These are phyloP conservation scores for Epinotia bilunana DNA, from an alignment of 2,888 invertebrate genomes.

Conservation along the genomic window DNA sequence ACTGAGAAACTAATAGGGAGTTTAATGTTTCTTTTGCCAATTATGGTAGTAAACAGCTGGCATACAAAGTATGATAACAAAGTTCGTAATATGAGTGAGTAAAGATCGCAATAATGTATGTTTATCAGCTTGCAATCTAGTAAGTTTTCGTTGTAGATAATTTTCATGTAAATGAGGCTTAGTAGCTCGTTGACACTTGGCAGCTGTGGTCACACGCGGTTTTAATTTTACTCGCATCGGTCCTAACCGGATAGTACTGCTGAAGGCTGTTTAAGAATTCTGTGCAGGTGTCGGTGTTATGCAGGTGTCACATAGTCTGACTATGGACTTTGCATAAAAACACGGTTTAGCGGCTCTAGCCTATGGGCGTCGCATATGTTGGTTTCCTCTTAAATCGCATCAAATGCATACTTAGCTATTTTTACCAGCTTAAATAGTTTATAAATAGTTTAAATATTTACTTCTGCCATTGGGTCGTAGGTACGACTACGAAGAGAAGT, in stretches of 20 bases:
- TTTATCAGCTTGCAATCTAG: slow-evolving; percentile 28
- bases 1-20: not conserved
- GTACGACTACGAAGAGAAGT: too few relatives aligned
- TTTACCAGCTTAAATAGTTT: too few relatives aligned
- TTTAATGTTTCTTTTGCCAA: not conserved
- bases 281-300: slow-evolving; percentile 70
- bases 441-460: too few relatives aligned
- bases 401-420: too few relatives aligned
- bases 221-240: slow-evolving; percentile 17
- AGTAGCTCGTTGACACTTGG: slow-evolving; percentile 1
- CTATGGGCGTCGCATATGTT: too few relatives aligned
- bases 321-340: slow-evolving; percentile 78
- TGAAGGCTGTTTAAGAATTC: slow-evolving; percentile 58
- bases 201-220: slow-evolving; percentile 24
- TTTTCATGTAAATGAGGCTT: slow-evolving; percentile 18
- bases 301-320: slow-evolving; percentile 78
- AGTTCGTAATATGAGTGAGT: slow-evolving; percentile 12
- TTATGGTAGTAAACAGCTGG: slow-evolving; percentile 28
- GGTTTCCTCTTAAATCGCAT: too few relatives aligned
- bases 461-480: too few relatives aligned
- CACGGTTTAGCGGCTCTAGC: slow-evolving; percentile 53
- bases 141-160: slow-evolving; percentile 11
- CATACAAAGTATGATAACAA: slow-evolving; percentile 24
- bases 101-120: slow-evolving; percentile 22
- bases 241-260: slow-evolving; percentile 11